Evolutionary conservation across 92 coral and sea anemone species (phyloP).

Genomic region (Hydrozoanthus gracilis): DNA sequence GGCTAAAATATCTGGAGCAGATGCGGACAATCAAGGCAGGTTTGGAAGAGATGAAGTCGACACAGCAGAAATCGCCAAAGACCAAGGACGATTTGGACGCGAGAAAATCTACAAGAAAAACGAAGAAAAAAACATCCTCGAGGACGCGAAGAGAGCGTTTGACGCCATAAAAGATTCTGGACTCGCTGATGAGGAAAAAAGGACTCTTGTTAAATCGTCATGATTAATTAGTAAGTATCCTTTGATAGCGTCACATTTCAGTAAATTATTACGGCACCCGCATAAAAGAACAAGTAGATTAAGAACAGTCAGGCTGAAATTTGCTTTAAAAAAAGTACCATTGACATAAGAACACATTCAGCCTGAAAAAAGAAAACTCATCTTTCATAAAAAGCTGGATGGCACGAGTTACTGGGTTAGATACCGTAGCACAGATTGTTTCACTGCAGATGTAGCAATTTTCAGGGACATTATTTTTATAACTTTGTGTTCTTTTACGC

Average conservation of each 20-base stretch:
- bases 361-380: too few relatives aligned
- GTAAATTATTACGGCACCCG: neutral
- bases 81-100: constrained; percentile 33
- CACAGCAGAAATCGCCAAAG: neutral
- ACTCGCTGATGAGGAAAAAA: neutral
- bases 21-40: neutral
- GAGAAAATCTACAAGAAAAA: constrained; percentile 22
- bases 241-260: neutral
- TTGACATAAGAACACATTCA: too few relatives aligned
- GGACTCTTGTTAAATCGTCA: neutral
- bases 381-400: too few relatives aligned
- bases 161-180: constrained; percentile 8
- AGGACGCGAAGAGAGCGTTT: constrained; percentile 24
- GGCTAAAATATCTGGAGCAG: neutral
- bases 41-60: neutral
- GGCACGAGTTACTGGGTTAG: too few relatives aligned
- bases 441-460: too few relatives aligned
- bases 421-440: too few relatives aligned
- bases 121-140: neutral
- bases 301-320: too few relatives aligned
- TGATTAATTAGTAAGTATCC: constrained; percentile 5
- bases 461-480: too few relatives aligned
- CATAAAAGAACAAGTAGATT: too few relatives aligned
- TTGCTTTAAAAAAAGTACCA: too few relatives aligned
- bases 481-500: too few relatives aligned